Conservation (phyloP, 2,888 invertebrate genomes). For the Machimus rusticus region DNA sequence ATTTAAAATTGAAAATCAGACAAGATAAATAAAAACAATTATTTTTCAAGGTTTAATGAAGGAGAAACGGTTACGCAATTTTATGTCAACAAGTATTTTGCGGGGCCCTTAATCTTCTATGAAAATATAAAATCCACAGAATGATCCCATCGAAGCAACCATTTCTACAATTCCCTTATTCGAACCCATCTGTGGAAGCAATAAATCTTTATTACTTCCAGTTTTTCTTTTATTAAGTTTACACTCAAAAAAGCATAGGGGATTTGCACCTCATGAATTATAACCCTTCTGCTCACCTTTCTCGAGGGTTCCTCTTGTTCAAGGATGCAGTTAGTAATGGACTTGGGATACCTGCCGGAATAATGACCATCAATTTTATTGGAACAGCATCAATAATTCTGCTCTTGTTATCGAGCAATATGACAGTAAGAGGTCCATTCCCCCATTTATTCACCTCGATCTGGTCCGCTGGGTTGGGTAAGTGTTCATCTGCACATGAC, state of each 20-base stretch:
- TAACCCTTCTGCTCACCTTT: background rate
- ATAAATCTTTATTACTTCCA: background rate
- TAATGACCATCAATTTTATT: background rate
- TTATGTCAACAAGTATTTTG: background rate
- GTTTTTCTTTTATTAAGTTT: background rate
- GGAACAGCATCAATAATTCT: background rate
- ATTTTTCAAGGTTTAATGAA: no score
- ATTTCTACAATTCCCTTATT: background rate
- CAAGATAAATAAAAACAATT: no score
- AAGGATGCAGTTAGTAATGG: background rate
- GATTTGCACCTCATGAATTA: background rate
- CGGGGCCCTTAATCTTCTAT: background rate
- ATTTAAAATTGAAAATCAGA: no score
- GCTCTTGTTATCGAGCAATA: background rate
- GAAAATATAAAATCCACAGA: background rate
- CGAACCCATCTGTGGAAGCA: background rate
- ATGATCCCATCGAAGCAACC: background rate
- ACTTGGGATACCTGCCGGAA: background rate
- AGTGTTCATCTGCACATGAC: background rate
- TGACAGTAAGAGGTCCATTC: background rate
- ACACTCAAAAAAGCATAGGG: background rate
- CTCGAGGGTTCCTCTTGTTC: background rate
- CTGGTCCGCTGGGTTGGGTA: background rate
- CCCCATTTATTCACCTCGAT: background rate
- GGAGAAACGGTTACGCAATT: background rate